These are phyloP conservation scores for Penaeus monodon DNA, from an alignment of 2,888 invertebrate genomes.

Conservation along the genomic window DNA sequence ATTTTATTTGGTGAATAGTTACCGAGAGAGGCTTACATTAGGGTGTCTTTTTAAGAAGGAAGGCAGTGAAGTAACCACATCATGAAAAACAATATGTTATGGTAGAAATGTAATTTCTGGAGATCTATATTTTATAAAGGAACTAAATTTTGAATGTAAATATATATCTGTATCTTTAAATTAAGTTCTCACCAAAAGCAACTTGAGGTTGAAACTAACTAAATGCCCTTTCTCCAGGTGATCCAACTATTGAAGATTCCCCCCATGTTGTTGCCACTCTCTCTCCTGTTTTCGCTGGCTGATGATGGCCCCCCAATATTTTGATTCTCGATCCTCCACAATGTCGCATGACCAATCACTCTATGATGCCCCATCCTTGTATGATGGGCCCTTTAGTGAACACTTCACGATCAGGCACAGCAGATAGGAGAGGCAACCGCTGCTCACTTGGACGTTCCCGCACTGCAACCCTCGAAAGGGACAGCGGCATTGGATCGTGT, in stretches of 20 bases:
- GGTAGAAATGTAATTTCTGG: no score
- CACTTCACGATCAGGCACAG: conserved; percentile 50
- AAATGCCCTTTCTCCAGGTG: conserved; percentile 30
- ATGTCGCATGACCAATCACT: conserved; percentile 52
- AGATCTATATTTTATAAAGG: no score
- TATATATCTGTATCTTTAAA: no score
- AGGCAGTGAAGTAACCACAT: no score
- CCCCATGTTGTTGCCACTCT: conserved; percentile 55
- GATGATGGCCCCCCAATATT: conserved; percentile 41
- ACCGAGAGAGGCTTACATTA: no score
- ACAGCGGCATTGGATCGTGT: conserved; percentile 55
- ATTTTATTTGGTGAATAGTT: no score
- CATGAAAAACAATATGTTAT: no score
- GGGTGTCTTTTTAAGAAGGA: no score
- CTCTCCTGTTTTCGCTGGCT: conserved; percentile 40
- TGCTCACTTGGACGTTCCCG: conserved; percentile 53
- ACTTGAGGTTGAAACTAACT: not conserved
- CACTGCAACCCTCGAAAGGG: conserved; percentile 61
- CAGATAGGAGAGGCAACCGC: conserved; percentile 33
- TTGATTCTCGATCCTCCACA: conserved; percentile 47
- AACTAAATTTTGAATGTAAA: no score
- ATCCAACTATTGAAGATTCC: conserved; percentile 60
- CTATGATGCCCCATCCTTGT: conserved; percentile 59
- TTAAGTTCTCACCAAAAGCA: not conserved
- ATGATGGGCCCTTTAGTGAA: conserved; percentile 42